Evolutionary conservation across 1,140 invertebrate species (phyloP), one percentile per base, ranked within the genome.

Genomic region (Potamilus streckersoni): DNA sequence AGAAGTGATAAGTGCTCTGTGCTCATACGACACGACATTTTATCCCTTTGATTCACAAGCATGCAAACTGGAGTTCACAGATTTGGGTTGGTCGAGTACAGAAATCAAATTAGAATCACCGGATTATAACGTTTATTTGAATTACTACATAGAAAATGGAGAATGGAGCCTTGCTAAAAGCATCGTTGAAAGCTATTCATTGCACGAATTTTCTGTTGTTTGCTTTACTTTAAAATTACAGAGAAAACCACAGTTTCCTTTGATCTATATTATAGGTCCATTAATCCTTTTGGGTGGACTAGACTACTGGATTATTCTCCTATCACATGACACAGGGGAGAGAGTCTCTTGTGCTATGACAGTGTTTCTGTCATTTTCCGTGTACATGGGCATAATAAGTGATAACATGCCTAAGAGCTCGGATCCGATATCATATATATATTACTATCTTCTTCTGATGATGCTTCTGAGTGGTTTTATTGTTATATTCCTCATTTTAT

Each of bases 361-460:
- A 13, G 90, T 92, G 12, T 85, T 92, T 2, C 84, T 92, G 17
- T 90, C 92, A 11, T 92, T 92, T 80, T 91, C 90, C 66, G 91
- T 92, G 23, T 92, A 92, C 83, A 91, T 92, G 89, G 82, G 92
- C 68, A 90, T 91, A 71, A 91, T 92, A 63, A 90, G 90, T 27
- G 91, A 92, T 80, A 91, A 90, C 75, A 90, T 92, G 86, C 92
- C 92, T 14, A 90, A 92, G 81, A 92, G 91, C 2, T 92, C 91
- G 16, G 91, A 92, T 66, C 80, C 79, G 67, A 74, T 88, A 13
- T 87, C 87, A 15, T 59, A 87, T 2, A 89, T 92, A 38, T 66
- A 66, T 31, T 66, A 20, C 27, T 66, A 66, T 31, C 64, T 66
- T 17, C 19, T 66, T 20, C 16, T 20, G 19, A 13, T 66, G 5